Percentiles rank a stretch among this genome's conserved stretches.
Evolutionary conservation across 2,797 vertebrate genomes (phyloP).

Genomic region (Momotus momota): DNA sequence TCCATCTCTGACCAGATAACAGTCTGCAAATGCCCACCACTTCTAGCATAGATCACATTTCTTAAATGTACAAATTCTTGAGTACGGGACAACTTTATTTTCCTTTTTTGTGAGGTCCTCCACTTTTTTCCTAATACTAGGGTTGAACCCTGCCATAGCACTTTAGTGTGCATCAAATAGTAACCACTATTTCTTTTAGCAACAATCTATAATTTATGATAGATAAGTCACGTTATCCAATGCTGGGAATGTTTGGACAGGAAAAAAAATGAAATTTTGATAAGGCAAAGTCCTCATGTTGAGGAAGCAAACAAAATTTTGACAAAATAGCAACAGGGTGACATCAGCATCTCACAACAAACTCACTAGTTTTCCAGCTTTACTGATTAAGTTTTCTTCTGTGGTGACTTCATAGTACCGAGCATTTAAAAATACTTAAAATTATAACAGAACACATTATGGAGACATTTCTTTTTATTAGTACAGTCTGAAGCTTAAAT

Average conservation of each 20-base stretch:
- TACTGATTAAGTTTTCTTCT: background rate
- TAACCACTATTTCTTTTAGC: background rate
- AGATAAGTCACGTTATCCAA: background rate
- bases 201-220: background rate
- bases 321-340: background rate
- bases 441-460: background rate
- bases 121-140: background rate
- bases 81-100: background rate
- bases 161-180: background rate
- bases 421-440: background rate
- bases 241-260: background rate
- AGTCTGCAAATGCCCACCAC: background rate
- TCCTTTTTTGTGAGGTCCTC: background rate
- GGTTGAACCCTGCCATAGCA: background rate
- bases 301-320: background rate
- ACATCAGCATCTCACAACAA: background rate
- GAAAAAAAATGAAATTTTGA: background rate
- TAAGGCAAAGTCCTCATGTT: background rate
- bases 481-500: background rate
- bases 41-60: background rate
- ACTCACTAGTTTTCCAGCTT: background rate
- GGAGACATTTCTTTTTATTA: background rate
- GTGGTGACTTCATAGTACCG: rapidly evolving
- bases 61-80: background rate
- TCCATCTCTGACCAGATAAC: background rate